Evolutionary conservation across 1,140 invertebrate species (phyloP).

Genomic region (Lepidurus apus): DNA sequence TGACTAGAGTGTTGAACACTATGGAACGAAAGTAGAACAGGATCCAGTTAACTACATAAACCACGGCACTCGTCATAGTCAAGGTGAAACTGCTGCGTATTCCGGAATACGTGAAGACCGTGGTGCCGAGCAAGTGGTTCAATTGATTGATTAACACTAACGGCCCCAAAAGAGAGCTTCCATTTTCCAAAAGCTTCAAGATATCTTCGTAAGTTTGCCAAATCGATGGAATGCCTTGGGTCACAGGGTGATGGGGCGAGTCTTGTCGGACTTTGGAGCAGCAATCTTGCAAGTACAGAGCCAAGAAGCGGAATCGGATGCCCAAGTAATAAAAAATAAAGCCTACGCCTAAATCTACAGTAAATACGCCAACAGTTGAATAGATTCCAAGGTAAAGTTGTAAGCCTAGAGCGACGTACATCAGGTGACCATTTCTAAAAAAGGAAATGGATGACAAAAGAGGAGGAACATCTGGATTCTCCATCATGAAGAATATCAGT

Average conservation of each 20-base stretch:
- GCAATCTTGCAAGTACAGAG: neutral
- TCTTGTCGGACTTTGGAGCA: neutral
- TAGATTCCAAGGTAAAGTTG: neutral
- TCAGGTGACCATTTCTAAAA: neutral
- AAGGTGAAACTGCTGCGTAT: neutral
- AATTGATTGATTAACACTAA: neutral
- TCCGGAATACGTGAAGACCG: neutral
- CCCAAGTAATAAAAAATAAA: neutral
- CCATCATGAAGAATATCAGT: neutral
- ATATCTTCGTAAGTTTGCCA: neutral
- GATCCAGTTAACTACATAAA: neutral
- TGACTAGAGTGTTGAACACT: neutral
- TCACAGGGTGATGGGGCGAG: neutral
- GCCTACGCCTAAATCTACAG: neutral
- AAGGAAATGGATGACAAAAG: neutral
- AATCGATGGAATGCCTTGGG: neutral
- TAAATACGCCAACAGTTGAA: neutral
- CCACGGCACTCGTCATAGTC: neutral
- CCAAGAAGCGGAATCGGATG: neutral
- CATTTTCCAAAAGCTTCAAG: neutral
- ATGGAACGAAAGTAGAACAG: neutral
- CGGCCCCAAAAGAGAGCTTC: neutral
- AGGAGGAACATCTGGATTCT: neutral
- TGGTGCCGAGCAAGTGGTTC: neutral
- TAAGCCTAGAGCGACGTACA: neutral